Conservation (phyloP, 2,113 vertebrate species). For the Seriola dumerili region DNA sequence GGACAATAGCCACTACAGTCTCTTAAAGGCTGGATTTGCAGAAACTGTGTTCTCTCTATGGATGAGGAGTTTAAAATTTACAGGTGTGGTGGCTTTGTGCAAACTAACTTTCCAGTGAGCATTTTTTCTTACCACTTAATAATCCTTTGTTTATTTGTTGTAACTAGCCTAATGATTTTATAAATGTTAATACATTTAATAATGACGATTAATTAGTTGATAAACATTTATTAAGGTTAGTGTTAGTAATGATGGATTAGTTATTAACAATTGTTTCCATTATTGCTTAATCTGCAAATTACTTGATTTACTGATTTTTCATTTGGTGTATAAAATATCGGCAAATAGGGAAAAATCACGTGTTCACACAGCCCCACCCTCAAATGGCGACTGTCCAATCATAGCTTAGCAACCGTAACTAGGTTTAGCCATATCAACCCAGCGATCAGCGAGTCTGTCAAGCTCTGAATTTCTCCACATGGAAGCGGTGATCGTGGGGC, state of each 20-base stretch:
- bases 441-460: background rate
- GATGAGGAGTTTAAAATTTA: constrained; percentile 19
- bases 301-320: background rate
- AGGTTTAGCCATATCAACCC: background rate
- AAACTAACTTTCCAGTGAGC: background rate
- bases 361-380: background rate
- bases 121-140: background rate
- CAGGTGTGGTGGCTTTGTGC: constrained; percentile 11
- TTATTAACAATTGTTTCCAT: background rate
- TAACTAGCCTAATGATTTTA: background rate
- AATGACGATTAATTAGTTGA: too few relatives aligned
- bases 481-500: background rate
- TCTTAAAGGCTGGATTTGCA: constrained; percentile 59
- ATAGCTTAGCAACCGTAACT: background rate
- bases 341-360: background rate
- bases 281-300: background rate
- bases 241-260: too few relatives aligned
- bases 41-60: constrained; percentile 24
- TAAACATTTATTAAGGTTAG: too few relatives aligned
- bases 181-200: too few relatives aligned
- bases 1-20: constrained; percentile 60
- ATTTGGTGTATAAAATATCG: background rate
- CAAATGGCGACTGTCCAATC: background rate
- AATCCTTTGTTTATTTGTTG: background rate
- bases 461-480: background rate